Evolutionary conservation across 2,888 invertebrate species (phyloP), one percentile per base, ranked within the genome.

Genomic region (Euplexia lucipara): DNA sequence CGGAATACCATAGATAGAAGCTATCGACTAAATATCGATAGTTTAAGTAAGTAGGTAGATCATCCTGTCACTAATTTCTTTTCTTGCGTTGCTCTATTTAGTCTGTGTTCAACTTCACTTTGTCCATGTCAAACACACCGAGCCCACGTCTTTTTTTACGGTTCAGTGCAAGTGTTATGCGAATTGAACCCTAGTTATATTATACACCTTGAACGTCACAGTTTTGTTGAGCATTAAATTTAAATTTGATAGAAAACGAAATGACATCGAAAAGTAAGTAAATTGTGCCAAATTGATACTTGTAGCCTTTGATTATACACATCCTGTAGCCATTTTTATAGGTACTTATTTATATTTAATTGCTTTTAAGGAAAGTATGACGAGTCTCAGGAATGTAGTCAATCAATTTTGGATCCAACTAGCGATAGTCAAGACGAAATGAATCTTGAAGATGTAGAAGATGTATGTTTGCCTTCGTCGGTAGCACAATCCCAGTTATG

Each of bases 11-110:
- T 61, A 61, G 57, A 61, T 61, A 61, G 56, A 56, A 61, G 61
- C 61, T 61, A 56, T 61, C 61, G 61, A 61, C 61, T 54, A 61
- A 61, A 62, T 62, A 62, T 62, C 61, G 61, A 62, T 56, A 62
- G 56, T 62, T 58, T 60, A 61, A 61, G 60, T 61, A 61, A 56
- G 61, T 62, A 62, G 61, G 61, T 62, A 54, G 22, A 61, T 61
- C 56, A 61, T 61, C 56, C 47, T 61, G 47, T 62, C 61, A 62
- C 61, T 54, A 62, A 47, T 62, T 62, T 47, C 18, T 56, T 62
- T 62, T 62, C 14, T 62, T 56, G 47, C 57, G 57, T 62, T 62
- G 61, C 61, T 62, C 61, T 62, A 60, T 60, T 60, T 60, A 60
- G 60, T 60, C 54, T 54, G 54, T 54, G 54, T 54, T 61, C 59